A percentile compares a stretch with the other conserved stretches of the same genome.
These are phyloP conservation scores for Sinocyclocheilus anophthalmus DNA, from an alignment of 2,113 vertebrate genomes.

Conservation along the genomic window DNA sequence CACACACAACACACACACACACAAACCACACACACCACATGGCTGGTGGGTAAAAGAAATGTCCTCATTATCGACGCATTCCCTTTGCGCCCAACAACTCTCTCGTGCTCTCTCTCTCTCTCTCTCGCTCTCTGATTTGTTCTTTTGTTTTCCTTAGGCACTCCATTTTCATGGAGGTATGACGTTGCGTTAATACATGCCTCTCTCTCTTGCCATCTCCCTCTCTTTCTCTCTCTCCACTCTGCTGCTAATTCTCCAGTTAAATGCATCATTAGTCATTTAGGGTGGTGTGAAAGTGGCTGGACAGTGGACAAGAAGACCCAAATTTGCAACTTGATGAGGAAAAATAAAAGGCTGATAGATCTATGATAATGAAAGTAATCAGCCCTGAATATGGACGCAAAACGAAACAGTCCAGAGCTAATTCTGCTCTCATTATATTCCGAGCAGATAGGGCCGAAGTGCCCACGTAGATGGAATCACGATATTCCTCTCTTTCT, in stretches of 20 bases:
- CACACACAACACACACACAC: background rate
- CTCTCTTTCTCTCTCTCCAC: slow-evolving; percentile 31
- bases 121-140: slow-evolving; percentile 27
- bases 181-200: slow-evolving; percentile 51
- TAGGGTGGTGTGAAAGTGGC: slow-evolving; percentile 70
- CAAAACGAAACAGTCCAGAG: slow-evolving; percentile 55
- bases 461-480: slow-evolving; percentile 46
- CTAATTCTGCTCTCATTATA: slow-evolving; percentile 59
- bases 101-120: slow-evolving; percentile 54
- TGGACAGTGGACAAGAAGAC: slow-evolving; percentile 68
- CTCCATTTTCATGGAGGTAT: slow-evolving; percentile 58
- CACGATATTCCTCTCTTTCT: slow-evolving; percentile 27
- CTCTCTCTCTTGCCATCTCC: slow-evolving; percentile 18
- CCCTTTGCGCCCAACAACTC: slow-evolving; percentile 69
- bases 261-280: slow-evolving; percentile 72
- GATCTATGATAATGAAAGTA: slow-evolving; percentile 65
- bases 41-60: slow-evolving; percentile 87
- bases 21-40: slow-evolving; percentile 69
- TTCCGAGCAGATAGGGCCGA: slow-evolving; percentile 49
- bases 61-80: slow-evolving; percentile 86
- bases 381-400: slow-evolving; percentile 60
- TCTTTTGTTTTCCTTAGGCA: slow-evolving; percentile 59
- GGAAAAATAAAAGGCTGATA: slow-evolving; percentile 64
- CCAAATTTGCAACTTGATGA: slow-evolving; percentile 65
- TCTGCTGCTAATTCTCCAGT: slow-evolving; percentile 64